Evolutionary conservation across 2,113 vertebrate species (phyloP).

Genomic region (Xenopus borealis): DNA sequence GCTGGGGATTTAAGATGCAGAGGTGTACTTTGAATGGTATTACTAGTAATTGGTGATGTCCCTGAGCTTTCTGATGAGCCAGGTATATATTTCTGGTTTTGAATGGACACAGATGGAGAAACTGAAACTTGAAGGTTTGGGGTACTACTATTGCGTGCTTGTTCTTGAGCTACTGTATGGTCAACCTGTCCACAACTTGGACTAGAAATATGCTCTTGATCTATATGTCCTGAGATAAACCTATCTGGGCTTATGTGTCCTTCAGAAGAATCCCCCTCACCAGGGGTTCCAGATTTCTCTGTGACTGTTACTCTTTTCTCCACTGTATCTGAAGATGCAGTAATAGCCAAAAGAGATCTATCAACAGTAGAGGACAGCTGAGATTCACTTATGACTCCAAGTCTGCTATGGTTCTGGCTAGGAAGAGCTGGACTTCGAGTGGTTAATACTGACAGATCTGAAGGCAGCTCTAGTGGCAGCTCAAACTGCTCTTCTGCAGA

Average conservation of each 20-base stretch:
- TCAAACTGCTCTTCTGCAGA: constrained; percentile 90
- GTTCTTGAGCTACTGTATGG: constrained; percentile 72
- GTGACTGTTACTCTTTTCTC: constrained; percentile 71
- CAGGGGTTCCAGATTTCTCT: constrained; percentile 72
- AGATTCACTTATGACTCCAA: constrained; percentile 74
- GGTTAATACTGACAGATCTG: constrained; percentile 94
- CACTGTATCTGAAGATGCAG: constrained; percentile 60
- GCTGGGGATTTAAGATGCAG: constrained; percentile 84
- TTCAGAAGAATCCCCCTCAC: constrained; percentile 73
- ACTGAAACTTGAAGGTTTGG: constrained; percentile 78
- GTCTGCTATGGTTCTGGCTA: constrained; percentile 79
- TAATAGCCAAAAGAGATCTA: constrained; percentile 70
- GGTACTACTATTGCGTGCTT: constrained; percentile 74
- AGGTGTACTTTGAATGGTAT: constrained; percentile 75
- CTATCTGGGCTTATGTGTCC: constrained; percentile 89
- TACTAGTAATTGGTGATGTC: constrained; percentile 78
- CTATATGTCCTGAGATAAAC: constrained; percentile 79
- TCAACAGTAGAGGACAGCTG: constrained; percentile 64
- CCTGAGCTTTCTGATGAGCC: constrained; percentile 74
- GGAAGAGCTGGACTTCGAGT: constrained; percentile 90
- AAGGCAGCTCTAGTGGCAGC: constrained; percentile 87
- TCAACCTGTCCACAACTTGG: constrained; percentile 81
- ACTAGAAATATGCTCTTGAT: constrained; percentile 76
- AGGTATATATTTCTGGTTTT: constrained; percentile 84
- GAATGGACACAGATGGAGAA: constrained; percentile 82